phyloP scores from a whole-genome alignment of 1,140 invertebrate genomes.

The Brachionus angularis region DNA sequence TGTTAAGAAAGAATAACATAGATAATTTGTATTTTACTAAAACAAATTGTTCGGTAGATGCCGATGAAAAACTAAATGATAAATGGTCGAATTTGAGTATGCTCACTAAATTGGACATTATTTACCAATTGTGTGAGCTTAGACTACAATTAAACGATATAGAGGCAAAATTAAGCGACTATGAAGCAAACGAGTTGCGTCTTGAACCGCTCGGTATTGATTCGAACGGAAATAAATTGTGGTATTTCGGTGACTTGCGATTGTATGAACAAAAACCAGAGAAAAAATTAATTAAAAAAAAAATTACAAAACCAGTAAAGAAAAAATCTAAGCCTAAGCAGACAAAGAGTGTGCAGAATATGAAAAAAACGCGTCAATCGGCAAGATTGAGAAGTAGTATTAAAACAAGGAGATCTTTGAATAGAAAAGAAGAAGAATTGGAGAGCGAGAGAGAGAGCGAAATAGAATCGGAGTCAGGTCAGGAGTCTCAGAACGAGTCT shows the following conservation, averaged over 20 bases:
- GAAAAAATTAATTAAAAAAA: background rate
- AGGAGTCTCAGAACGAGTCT: too few species aligned
- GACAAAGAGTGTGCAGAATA: background rate
- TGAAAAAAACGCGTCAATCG: background rate
- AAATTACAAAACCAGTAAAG: too few species aligned
- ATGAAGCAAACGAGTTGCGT: slow-evolving; percentile 14
- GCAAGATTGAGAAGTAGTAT: background rate
- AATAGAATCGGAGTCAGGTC: too few species aligned
- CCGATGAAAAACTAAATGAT: background rate
- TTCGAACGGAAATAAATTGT: slow-evolving; percentile 5
- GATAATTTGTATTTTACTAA: slow-evolving; percentile 12
- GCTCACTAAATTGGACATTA: slow-evolving; percentile 28
- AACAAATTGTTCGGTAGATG: too few species aligned
- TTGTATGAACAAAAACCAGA: slow-evolving; percentile 10
- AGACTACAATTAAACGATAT: slow-evolving; percentile 15
- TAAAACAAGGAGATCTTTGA: background rate
- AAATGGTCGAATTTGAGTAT: slow-evolving; percentile 32
- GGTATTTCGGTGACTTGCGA: slow-evolving; percentile 40
- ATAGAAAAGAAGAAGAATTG: too few species aligned
- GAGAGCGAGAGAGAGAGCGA: background rate
- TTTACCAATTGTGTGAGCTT: slow-evolving; percentile 29
- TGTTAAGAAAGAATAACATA: background rate
- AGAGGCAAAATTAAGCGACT: slow-evolving; percentile 24
- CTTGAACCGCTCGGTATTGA: slow-evolving; percentile 37
- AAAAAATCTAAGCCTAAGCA: too few species aligned